phyloP scores from a whole-genome alignment of 2,113 vertebrate genomes.

The Myotis lucifugus region DNA sequence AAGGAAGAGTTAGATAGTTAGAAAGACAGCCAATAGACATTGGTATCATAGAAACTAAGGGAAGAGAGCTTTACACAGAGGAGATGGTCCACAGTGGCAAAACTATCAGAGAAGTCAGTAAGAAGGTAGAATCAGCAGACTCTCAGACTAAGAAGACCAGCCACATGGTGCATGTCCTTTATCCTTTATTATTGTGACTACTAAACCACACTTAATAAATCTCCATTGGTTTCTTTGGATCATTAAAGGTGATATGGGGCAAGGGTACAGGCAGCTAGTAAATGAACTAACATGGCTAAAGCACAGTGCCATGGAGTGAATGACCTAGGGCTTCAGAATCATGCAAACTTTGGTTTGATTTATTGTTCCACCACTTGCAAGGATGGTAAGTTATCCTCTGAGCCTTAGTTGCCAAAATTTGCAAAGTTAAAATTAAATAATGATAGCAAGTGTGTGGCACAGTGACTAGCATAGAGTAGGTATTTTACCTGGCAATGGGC shows the following conservation, averaged over 20 bases:
- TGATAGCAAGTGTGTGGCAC: neutral
- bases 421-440: slow-evolving; percentile 1
- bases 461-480: neutral
- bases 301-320: neutral
- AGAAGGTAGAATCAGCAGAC: neutral
- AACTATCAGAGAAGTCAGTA: neutral
- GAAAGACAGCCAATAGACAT: neutral
- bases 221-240: neutral
- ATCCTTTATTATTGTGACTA: neutral
- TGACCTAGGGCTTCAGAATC: neutral
- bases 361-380: neutral
- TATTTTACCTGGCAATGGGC: neutral
- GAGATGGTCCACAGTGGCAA: neutral
- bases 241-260: neutral
- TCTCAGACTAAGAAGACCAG: neutral
- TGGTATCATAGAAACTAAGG: neutral
- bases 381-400: neutral
- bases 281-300: neutral
- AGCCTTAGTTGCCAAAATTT: slow-evolving; percentile 1
- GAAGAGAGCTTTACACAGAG: neutral
- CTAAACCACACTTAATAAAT: neutral
- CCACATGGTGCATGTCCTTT: neutral
- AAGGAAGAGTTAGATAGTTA: neutral
- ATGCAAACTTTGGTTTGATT: neutral
- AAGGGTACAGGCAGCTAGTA: neutral